Conservation (phyloP, 2,888 invertebrate species). For the Ophion ellenae region DNA sequence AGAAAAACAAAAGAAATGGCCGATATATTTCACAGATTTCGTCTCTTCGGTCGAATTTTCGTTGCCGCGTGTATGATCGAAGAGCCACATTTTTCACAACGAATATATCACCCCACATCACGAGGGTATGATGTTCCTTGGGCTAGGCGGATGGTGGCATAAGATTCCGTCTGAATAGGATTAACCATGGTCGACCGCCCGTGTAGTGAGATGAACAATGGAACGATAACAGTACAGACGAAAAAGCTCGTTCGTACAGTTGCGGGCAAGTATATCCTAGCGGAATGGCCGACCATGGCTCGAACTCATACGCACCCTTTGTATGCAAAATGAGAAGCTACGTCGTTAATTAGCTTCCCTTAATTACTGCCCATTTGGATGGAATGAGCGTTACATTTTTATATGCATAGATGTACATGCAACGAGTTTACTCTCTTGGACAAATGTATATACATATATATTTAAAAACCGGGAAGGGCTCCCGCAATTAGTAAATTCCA, state of each 20-base stretch:
- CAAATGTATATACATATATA: neutral
- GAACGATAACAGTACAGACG: conserved; percentile 11
- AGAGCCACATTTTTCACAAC: conserved; percentile 40
- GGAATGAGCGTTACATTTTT: conserved; percentile 46
- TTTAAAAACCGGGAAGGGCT: conserved; percentile 5
- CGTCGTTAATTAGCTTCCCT: conserved; percentile 56
- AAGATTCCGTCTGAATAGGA: conserved; percentile 31
- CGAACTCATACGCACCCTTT: conserved; percentile 24
- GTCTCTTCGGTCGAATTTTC: conserved; percentile 21
- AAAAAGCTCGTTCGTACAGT: conserved; percentile 21
- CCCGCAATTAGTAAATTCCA: conserved; percentile 27
- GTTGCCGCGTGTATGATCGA: conserved; percentile 48
- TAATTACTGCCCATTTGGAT: conserved; percentile 37
- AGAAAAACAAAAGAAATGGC: neutral
- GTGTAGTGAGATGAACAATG: conserved; percentile 12
- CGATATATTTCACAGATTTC: conserved; percentile 49
- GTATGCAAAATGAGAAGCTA: conserved; percentile 33
- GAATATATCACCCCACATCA: conserved; percentile 14
- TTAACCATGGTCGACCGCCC: conserved; percentile 34
- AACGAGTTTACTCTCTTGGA: neutral
- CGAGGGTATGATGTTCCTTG: conserved; percentile 41
- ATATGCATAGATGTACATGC: conserved; percentile 1
- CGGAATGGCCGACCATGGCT: conserved; percentile 9
- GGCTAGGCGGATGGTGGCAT: conserved; percentile 2
- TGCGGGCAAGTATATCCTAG: neutral